Evolutionary conservation across 2,113 vertebrate species (phyloP).

Genomic region (Semicossyphus pulcher): DNA sequence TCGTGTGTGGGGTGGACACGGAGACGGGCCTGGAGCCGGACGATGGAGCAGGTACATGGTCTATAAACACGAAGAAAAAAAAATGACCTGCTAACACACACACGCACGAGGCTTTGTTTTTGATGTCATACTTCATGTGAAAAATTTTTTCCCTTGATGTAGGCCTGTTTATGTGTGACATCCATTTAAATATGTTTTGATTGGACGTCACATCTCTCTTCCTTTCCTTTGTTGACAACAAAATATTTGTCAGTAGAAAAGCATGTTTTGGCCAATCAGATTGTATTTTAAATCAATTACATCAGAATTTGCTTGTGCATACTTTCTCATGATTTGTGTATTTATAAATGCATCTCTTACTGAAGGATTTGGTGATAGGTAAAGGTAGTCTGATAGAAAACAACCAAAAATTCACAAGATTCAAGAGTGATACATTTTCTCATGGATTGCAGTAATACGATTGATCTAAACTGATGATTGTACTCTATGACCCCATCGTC

Average conservation of each 20-base stretch:
- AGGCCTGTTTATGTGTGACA: slow-evolving; percentile 20
- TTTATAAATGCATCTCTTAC: no score
- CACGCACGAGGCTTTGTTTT: not conserved
- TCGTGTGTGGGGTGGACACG: slow-evolving; percentile 91
- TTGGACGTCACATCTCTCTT: slow-evolving; percentile 9
- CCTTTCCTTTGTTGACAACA: slow-evolving; percentile 36
- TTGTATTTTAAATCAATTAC: not conserved
- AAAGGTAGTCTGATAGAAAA: no score
- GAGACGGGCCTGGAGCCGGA: slow-evolving; percentile 94
- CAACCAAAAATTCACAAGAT: no score
- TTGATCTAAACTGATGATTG: not conserved
- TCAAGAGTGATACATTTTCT: no score
- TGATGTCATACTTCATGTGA: not conserved
- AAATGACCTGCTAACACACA: not conserved
- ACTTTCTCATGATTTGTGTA: not conserved
- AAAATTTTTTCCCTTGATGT: not conserved
- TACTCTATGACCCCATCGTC: not conserved
- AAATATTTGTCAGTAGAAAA: not conserved
- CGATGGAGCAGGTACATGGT: slow-evolving; percentile 88
- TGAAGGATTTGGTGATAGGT: no score
- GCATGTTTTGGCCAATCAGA: not conserved
- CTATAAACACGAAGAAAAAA: not conserved
- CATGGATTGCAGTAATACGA: no score
- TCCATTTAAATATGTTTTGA: slow-evolving; percentile 26
- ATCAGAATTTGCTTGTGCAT: not conserved